Percentiles rank a stretch among this genome's conserved stretches.
phyloP scores from a whole-genome alignment of 1,140 invertebrate genomes.

The fruit fly (Drosophila melanogaster) region Release_6_plus_ISO1_MT NC_004354.4:10778501-10779000 shows the following conservation, averaged over 20 bases:
- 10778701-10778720: neutral
- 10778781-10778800: neutral
- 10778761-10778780: neutral
- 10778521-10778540: constrained; percentile 29
- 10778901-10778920: constrained; percentile 2
- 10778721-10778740: neutral
- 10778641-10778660: constrained; percentile 1
- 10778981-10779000: constrained; percentile 11
- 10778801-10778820: neutral
- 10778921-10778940: constrained; percentile 30
- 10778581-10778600: constrained; percentile 74
- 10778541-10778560: constrained; percentile 23
- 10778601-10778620: constrained; percentile 70
- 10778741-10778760: neutral
- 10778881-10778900: constrained; percentile 3
- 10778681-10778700: neutral
- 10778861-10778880: constrained; percentile 5
- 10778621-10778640: constrained; percentile 16
- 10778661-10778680: neutral
- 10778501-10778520: constrained; percentile 13
- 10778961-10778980: constrained; percentile 79
- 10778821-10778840: neutral
- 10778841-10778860: neutral
- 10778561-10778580: constrained; percentile 44
- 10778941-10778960: constrained; percentile 61